Percentiles rank a stretch among this genome's conserved stretches.
phyloP scores from a whole-genome alignment of 1,140 invertebrate species.

The Dinothrombium tinctorium region DNA sequence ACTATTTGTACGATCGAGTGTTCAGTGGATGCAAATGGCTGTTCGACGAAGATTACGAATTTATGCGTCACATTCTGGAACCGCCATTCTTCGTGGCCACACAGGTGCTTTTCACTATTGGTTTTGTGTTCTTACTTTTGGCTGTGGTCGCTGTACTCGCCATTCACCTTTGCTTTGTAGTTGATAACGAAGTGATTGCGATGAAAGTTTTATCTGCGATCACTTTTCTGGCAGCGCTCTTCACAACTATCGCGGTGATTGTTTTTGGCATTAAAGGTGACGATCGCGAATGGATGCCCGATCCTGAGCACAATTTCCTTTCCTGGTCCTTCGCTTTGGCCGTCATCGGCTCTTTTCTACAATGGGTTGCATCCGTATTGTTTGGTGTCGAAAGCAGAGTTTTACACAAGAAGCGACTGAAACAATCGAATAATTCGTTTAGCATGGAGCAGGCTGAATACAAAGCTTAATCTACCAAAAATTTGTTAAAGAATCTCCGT shows the following conservation, averaged over 20 bases:
- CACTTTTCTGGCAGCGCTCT: constrained; percentile 38
- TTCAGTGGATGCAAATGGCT: constrained; percentile 16
- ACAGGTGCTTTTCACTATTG: constrained; percentile 71
- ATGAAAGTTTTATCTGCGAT: constrained; percentile 35
- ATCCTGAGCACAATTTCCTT: constrained; percentile 85
- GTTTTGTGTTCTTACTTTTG: constrained; percentile 47
- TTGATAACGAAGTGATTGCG: constrained; percentile 28
- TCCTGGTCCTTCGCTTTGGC: constrained; percentile 78
- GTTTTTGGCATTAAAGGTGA: constrained; percentile 73
- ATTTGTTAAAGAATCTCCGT: too few relatives aligned
- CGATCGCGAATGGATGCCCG: constrained; percentile 80
- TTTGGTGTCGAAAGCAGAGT: constrained; percentile 47
- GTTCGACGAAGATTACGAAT: constrained; percentile 17
- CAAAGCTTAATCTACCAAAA: not conserved
- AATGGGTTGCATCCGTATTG: constrained; percentile 42
- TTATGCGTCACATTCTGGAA: constrained; percentile 13
- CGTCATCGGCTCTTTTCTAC: constrained; percentile 42
- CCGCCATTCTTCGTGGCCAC: constrained; percentile 63
- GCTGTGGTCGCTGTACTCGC: constrained; percentile 37
- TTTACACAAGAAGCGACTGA: constrained; percentile 9
- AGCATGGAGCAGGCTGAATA: not conserved
- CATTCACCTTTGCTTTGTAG: constrained; percentile 41
- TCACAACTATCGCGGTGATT: constrained; percentile 58
- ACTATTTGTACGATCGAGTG: constrained; percentile 15
- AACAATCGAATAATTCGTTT: constrained; percentile 2